Evolutionary conservation across 2,888 invertebrate genomes (phyloP).

Genomic region (Cantharis rustica): DNA sequence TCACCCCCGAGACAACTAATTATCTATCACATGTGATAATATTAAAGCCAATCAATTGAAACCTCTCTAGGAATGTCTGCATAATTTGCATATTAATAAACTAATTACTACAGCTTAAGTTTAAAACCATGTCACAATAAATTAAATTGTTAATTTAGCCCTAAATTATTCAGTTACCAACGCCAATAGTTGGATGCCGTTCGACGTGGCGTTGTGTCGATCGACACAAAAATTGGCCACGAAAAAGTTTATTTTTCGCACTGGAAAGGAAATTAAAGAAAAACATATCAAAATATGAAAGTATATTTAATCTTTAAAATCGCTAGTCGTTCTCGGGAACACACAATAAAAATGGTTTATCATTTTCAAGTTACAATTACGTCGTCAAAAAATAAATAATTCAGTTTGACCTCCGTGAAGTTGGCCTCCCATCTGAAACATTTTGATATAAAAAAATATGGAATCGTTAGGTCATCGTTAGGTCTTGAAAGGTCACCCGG

Average conservation of each 20-base stretch:
- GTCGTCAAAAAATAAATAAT: not conserved
- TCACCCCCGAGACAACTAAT: not conserved
- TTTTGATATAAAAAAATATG: too few species aligned
- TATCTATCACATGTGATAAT: not conserved
- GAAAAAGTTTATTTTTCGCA: not conserved
- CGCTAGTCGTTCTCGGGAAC: not conserved
- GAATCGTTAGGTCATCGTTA: too few species aligned
- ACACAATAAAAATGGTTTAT: not conserved
- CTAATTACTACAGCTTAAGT: not conserved
- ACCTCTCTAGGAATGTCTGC: not conserved
- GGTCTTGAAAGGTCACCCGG: too few species aligned
- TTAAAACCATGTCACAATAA: constrained; percentile 1
- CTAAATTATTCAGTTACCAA: not conserved
- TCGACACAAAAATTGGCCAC: not conserved
- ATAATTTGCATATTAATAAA: not conserved
- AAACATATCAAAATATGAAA: not conserved
- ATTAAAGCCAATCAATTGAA: not conserved
- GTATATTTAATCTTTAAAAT: not conserved
- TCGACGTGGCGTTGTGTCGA: not conserved
- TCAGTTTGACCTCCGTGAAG: too few species aligned
- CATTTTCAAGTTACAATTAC: not conserved
- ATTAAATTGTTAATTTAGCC: not conserved
- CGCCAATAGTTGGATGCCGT: not conserved
- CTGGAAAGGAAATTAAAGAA: not conserved
- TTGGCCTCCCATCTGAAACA: too few species aligned